phyloP scores from a whole-genome alignment of 2,797 vertebrate genomes.

The Pteropus rufus region DNA sequence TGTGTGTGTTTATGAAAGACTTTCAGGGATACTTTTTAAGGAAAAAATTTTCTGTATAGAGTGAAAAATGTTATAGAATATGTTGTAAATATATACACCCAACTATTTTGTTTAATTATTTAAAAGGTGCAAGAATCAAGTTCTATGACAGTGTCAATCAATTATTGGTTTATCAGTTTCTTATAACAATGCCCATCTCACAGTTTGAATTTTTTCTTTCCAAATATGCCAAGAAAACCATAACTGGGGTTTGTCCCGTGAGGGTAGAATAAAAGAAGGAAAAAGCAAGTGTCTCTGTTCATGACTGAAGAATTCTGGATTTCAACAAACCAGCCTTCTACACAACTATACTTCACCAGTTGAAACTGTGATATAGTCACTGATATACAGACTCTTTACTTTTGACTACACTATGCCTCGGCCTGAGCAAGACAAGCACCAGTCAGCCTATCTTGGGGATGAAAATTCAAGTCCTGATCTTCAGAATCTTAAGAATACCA shows the following conservation, averaged over 20 bases:
- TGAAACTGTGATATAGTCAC: background rate
- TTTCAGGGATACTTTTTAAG: background rate
- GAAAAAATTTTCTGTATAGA: background rate
- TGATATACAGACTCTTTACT: background rate
- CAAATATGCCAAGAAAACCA: background rate
- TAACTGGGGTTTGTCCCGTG: background rate
- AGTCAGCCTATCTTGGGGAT: background rate
- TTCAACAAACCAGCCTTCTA: background rate
- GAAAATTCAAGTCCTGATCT: background rate
- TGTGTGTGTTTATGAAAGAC: background rate
- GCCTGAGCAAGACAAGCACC: rapidly evolving
- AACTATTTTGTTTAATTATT: background rate
- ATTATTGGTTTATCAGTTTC: background rate
- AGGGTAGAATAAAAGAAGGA: background rate
- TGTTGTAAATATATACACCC: background rate
- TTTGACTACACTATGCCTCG: background rate
- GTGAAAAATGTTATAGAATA: background rate
- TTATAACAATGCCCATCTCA: background rate
- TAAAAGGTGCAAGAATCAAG: background rate
- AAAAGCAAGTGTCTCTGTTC: background rate
- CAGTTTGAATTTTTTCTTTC: background rate
- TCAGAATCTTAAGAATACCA: background rate
- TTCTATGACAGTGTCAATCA: background rate
- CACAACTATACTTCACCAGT: background rate
- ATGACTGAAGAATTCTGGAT: background rate